Evolutionary conservation across 2,888 invertebrate genomes (phyloP).

Genomic region (Odontocerum albicorne): DNA sequence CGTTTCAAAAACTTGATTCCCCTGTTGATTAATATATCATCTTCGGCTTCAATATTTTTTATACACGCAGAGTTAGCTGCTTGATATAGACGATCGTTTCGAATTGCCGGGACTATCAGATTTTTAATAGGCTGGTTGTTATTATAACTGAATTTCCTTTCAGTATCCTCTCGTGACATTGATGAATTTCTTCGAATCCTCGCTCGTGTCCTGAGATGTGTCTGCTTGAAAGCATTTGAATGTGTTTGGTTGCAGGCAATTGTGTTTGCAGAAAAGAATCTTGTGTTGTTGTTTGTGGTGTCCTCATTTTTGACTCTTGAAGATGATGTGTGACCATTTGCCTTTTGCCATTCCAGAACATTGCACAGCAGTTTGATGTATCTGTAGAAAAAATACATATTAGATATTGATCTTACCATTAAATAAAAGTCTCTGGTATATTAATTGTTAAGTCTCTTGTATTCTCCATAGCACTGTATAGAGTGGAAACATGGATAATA

Average conservation of each 20-base stretch:
- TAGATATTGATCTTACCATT: too few species aligned
- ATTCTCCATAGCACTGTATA: too few species aligned
- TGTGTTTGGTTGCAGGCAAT: slow-evolving; percentile 27
- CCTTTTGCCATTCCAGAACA: slow-evolving; percentile 85
- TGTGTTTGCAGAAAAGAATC: slow-evolving; percentile 39
- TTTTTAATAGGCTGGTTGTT: slow-evolving; percentile 13
- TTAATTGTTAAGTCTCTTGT: too few species aligned
- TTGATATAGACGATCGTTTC: slow-evolving; percentile 2
- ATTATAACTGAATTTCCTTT: neutral
- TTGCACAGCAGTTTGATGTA: slow-evolving; percentile 86
- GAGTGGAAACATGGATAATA: too few species aligned
- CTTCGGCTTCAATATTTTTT: slow-evolving; percentile 13
- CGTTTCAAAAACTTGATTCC: slow-evolving; percentile 5
- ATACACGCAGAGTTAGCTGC: neutral
- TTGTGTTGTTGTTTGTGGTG: slow-evolving; percentile 47
- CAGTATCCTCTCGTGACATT: slow-evolving; percentile 14
- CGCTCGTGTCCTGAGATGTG: slow-evolving; percentile 28
- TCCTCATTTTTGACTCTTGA: slow-evolving; percentile 51
- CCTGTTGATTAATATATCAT: slow-evolving; percentile 17
- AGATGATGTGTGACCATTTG: slow-evolving; percentile 42
- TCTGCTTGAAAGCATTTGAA: slow-evolving; percentile 31
- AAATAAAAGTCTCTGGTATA: too few species aligned
- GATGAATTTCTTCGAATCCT: slow-evolving; percentile 19
- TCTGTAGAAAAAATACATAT: too few species aligned
- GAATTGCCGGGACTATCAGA: slow-evolving; percentile 7